These are phyloP conservation scores for Aphelenchoides besseyi DNA, from an alignment of 1,140 invertebrate species.

Conservation along the genomic window DNA sequence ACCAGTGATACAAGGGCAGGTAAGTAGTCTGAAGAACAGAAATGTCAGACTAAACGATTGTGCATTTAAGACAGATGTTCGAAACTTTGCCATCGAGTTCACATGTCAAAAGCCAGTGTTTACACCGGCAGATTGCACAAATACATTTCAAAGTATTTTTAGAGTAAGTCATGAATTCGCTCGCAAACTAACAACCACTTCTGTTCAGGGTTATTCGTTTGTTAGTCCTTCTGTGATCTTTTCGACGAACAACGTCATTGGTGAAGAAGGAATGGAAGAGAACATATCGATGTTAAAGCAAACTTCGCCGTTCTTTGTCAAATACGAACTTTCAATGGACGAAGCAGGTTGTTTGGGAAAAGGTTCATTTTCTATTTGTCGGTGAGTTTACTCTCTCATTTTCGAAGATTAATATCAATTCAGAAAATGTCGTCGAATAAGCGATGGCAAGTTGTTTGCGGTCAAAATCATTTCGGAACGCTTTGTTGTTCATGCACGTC, in stretches of 20 bases:
- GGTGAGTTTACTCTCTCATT: slow-evolving; percentile 51
- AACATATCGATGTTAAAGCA: slow-evolving; percentile 65
- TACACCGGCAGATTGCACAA: slow-evolving; percentile 73
- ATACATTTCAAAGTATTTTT: slow-evolving; percentile 66
- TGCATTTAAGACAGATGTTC: slow-evolving; percentile 80
- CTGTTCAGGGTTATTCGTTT: slow-evolving; percentile 83
- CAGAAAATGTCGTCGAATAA: slow-evolving; percentile 74
- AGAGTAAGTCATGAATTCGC: slow-evolving; percentile 69
- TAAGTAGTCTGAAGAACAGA: slow-evolving; percentile 68
- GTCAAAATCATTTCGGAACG: slow-evolving; percentile 84
- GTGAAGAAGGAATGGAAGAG: slow-evolving; percentile 65
- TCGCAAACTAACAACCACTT: too few relatives aligned
- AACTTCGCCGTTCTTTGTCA: slow-evolving; percentile 80
- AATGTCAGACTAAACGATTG: slow-evolving; percentile 3
- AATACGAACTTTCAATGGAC: slow-evolving; percentile 74
- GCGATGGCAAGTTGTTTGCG: slow-evolving; percentile 74
- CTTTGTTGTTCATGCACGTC: slow-evolving; percentile 70
- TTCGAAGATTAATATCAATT: slow-evolving; percentile 19
- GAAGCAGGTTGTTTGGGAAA: slow-evolving; percentile 74
- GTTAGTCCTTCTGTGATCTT: slow-evolving; percentile 79
- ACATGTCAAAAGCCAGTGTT: slow-evolving; percentile 82
- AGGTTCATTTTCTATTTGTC: slow-evolving; percentile 82
- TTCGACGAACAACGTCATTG: slow-evolving; percentile 66
- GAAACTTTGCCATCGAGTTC: slow-evolving; percentile 93
- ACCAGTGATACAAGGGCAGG: slow-evolving; percentile 74